These are phyloP conservation scores for Chromis chromis DNA, from an alignment of 2,797 vertebrate species.

Conservation along the genomic window DNA sequence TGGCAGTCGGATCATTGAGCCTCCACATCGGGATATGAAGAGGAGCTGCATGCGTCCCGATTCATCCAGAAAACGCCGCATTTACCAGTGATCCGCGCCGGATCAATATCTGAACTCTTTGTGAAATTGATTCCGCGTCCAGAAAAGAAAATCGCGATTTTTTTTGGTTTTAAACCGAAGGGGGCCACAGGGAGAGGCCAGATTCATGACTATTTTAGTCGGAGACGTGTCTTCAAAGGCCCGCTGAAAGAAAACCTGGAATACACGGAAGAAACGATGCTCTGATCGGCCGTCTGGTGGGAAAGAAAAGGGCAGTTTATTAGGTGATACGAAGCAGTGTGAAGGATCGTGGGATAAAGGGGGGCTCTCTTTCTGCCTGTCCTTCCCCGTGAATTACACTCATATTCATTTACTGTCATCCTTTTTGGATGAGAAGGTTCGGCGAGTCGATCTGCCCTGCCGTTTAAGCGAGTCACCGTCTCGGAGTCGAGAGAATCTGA, in stretches of 20 bases:
- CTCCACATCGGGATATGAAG: constrained; percentile 87
- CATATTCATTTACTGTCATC: constrained; percentile 61
- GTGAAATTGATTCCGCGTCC: constrained; percentile 40
- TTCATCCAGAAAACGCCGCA: constrained; percentile 62
- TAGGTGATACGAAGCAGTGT: constrained; percentile 55
- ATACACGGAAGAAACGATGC: constrained; percentile 68
- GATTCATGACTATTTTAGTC: constrained; percentile 83
- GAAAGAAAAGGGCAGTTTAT: constrained; percentile 58
- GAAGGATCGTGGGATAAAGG: constrained; percentile 56
- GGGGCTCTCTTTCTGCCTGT: constrained; percentile 48
- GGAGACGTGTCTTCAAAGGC: constrained; percentile 77
- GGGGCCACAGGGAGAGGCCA: constrained; percentile 80
- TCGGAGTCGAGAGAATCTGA: constrained; percentile 62
- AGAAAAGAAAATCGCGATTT: constrained; percentile 38
- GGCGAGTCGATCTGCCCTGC: constrained; percentile 59
- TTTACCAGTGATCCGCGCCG: constrained; percentile 45
- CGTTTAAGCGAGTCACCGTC: constrained; percentile 68
- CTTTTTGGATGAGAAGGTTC: constrained; percentile 79
- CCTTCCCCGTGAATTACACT: constrained; percentile 49
- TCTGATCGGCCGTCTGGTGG: constrained; percentile 70
- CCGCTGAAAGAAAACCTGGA: constrained; percentile 68
- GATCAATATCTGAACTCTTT: constrained; percentile 38
- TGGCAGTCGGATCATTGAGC: constrained; percentile 87
- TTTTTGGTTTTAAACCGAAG: constrained; percentile 63
- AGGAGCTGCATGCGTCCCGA: constrained; percentile 73